Evolutionary conservation across 2,113 vertebrate species (phyloP), one percentile per base, ranked within the genome.

Genomic region (Cyprinodon tularosa): DNA sequence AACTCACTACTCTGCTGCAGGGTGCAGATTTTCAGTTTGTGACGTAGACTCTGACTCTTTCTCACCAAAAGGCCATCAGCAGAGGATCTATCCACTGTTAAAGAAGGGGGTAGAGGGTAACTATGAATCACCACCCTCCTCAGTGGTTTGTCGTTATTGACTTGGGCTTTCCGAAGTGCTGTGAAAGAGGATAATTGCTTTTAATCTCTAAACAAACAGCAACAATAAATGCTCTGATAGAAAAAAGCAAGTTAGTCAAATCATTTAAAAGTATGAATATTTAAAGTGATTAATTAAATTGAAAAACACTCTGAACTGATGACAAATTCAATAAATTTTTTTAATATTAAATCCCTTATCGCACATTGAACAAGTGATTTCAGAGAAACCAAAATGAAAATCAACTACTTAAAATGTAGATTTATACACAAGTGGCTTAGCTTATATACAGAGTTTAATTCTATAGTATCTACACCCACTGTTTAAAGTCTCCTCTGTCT

Each of bases 41-140:
- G 90, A 92, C 85, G 78, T 72, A 20, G 53, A 77, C 36, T 48
- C 69, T 72, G 69, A 68, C 37, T 38, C 48, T 77, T 87, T 77
- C 48, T 66, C 59, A 66, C 42, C 39, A 42, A 57, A 48, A 84
- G 72, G 68, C 74, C 59, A 61, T 15, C 42, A 42, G 63, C 36
- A 40, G 12, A 72, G 71, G 68, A 85, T 62, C 67, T 47, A 66
- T 66, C 17, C 39, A 15, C 44, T 72, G 70, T 48, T 20, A 47
- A 68, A 62, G 60, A 59, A 78, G 53, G 45, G 44, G 74, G 66
- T 78, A 71, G 72, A 44, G 72, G 77, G 78, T 81, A 67, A 82
- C 44, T 5, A 61, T 90, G 81, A 90, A 71, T 90, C 89, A 90
- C 36, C 12, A 7, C 42, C 2, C 68, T 69, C 57, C 69, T 70